Conservation (phyloP, 2,797 vertebrate species). For the Paramormyrops hopkinsi region DNA sequence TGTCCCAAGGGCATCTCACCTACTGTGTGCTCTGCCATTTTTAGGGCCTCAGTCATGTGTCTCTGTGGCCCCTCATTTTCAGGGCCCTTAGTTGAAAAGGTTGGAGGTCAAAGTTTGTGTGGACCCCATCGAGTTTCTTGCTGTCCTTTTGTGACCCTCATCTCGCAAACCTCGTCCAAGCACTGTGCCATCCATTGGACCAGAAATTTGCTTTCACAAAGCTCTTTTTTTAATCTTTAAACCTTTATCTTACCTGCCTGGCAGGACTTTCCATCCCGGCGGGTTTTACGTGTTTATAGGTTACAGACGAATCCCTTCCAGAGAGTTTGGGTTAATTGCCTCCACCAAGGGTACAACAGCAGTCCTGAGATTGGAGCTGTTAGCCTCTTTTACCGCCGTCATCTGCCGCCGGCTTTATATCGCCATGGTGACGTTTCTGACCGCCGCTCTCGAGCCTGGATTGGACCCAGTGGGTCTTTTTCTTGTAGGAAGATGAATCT, state of each 20-base stretch:
- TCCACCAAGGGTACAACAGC: background rate
- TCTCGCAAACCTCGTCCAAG: background rate
- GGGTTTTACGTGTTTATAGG: background rate
- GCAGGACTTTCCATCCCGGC: background rate
- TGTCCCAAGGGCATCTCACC: background rate
- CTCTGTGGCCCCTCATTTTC: background rate
- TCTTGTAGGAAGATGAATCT: background rate
- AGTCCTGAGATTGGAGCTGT: background rate
- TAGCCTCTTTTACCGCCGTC: background rate
- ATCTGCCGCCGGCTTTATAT: background rate
- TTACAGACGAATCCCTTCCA: background rate
- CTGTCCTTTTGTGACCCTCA: background rate
- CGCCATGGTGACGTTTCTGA: background rate
- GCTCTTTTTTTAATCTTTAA: background rate
- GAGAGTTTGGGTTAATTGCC: background rate
- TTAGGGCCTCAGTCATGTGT: background rate
- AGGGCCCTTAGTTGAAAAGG: background rate
- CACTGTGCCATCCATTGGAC: background rate
- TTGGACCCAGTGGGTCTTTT: background rate
- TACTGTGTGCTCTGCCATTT: background rate
- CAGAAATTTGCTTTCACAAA: background rate
- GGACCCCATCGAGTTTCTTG: background rate
- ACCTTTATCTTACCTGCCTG: background rate
- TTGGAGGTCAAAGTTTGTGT: background rate
- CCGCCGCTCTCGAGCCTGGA: background rate